Evolutionary conservation across 2,797 vertebrate genomes (phyloP).

Genomic region (Pelochelys cantorii): DNA sequence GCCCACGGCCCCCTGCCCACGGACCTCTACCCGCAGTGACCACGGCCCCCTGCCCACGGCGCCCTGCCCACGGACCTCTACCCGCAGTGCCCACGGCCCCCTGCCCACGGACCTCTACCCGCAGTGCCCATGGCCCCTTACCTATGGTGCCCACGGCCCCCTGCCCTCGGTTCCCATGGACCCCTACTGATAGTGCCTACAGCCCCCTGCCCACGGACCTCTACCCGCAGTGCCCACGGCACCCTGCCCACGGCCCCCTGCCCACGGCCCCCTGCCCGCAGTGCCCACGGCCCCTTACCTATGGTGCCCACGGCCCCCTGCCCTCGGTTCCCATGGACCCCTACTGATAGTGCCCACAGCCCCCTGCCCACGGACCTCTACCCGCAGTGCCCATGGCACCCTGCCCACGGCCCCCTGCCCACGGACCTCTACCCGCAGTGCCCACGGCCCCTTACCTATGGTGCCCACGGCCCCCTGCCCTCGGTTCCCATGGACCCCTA

Average conservation of each 20-base stretch:
- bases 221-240: background rate
- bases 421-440: background rate
- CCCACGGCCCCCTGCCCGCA: background rate
- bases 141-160: too few species aligned
- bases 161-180: too few species aligned
- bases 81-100: fast-evolving
- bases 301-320: background rate
- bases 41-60: background rate
- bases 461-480: background rate
- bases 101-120: too few species aligned
- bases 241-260: background rate
- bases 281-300: background rate
- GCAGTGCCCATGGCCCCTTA: background rate
- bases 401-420: background rate
- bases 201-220: too few species aligned
- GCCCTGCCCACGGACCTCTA: background rate
- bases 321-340: background rate
- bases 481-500: background rate
- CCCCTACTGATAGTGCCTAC: too few species aligned
- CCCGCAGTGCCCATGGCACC: background rate
- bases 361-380: background rate
- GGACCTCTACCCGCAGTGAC: background rate
- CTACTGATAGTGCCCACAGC: background rate
- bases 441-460: conserved; percentile 1
- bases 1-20: too few species aligned